These are phyloP conservation scores for Choristoneura rosaceana DNA, from an alignment of 2,888 invertebrate species.

Conservation along the genomic window DNA sequence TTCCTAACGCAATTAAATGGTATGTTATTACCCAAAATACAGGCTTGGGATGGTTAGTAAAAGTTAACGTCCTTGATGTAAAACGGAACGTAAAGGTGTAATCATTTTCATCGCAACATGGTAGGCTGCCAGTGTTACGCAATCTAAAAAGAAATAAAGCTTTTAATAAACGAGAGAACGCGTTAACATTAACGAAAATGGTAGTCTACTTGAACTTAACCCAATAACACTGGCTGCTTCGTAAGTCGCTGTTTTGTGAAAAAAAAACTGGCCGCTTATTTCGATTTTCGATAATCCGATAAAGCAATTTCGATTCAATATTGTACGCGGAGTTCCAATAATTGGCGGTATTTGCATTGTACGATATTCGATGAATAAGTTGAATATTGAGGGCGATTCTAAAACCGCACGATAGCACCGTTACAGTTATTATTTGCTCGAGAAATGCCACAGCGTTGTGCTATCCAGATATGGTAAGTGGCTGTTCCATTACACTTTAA, in stretches of 20 bases:
- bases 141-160: constrained; percentile 8
- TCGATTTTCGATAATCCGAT: constrained; percentile 20
- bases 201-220: constrained; percentile 13
- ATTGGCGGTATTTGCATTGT: constrained; percentile 22
- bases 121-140: constrained; percentile 17
- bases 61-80: constrained; percentile 15
- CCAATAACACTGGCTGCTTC: not conserved
- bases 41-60: constrained; percentile 5
- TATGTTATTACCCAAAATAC: constrained; percentile 23
- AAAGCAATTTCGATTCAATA: constrained; percentile 27
- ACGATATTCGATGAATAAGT: constrained; percentile 52
- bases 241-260: not conserved
- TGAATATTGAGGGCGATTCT: constrained; percentile 57
- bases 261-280: not conserved
- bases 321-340: constrained; percentile 12
- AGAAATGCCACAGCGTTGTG: constrained; percentile 42
- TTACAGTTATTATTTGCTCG: constrained; percentile 63
- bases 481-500: constrained; percentile 24
- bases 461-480: constrained; percentile 39
- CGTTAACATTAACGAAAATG: not conserved
- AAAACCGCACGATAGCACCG: constrained; percentile 51
- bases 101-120: constrained; percentile 22
- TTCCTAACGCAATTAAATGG: constrained; percentile 22
- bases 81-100: constrained; percentile 15
- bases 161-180: not conserved